Base-by-base conservation (phyloP, 2,888 invertebrate species). In the Coelinius sp. region DNA sequence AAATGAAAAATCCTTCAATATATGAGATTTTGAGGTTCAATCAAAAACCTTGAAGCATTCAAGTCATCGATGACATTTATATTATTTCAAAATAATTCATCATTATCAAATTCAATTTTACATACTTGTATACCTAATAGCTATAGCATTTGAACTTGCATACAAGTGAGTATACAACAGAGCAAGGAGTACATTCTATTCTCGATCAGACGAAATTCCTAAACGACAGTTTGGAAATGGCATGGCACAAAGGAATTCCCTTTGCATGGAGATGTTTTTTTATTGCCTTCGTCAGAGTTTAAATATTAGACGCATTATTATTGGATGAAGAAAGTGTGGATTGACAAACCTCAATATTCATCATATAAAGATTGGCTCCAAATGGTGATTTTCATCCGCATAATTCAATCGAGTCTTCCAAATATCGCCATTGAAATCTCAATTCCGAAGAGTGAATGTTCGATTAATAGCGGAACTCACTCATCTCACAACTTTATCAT, bases 321-420 rank as follows among this genome's bases (percentile, higher is more conserved):
- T n/a, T n/a, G n/a, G 12, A 38, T 38, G 22, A 14, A 44, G 65
- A 65, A 10, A 65, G 83, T 84, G 84, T 80, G 82, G 84, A 82
- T 84, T 82, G 85, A 83, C 84, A 81, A 82, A 80, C 80, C 71
- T 75, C 68, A n/a, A n/a, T n/a, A n/a, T n/a, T n/a, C n/a, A n/a
- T n/a, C n/a, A n/a, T n/a, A n/a, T n/a, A n/a, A n/a, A n/a, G n/a
- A n/a, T n/a, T n/a, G 75, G 59, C 71, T 53, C 4, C 41, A 8
- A 8, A 5, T 49, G 49, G 52, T 35, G 38, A 66, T 52, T 52
- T 12, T 10, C 12, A 63, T 41, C 63, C 38, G 12, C 63, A 38
- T 63, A 63, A 63, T 63, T n/a, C 31, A 20, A 59, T 59, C 14
- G 59, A 14, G 25, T 25, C 53, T 24, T 59, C 31, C 59, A 20